A percentile compares a stretch with the other conserved stretches of the same genome.
Evolutionary conservation across 2,888 invertebrate genomes (phyloP).

Genomic region (Tenthredo scrophulariae): DNA sequence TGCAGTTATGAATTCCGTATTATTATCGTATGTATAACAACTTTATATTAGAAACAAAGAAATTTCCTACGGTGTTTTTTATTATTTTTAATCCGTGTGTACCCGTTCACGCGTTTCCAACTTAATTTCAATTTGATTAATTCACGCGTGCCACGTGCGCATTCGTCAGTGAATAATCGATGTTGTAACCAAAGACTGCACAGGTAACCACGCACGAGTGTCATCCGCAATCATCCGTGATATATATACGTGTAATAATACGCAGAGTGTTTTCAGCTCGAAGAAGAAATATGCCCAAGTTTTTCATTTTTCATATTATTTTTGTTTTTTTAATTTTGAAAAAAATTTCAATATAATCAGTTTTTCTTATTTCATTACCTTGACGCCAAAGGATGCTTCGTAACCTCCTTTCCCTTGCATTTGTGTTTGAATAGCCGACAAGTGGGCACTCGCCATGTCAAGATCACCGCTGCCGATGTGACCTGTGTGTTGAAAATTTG

Average conservation of each 20-base stretch:
- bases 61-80: not conserved
- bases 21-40: not conserved
- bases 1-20: not conserved
- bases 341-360: not conserved
- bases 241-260: not conserved
- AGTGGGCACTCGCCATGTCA: conserved; percentile 89
- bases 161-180: conserved; percentile 23
- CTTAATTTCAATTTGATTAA: conserved; percentile 19
- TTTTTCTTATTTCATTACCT: conserved; percentile 76
- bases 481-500: conserved; percentile 96
- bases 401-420: conserved; percentile 98
- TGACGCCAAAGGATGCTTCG: conserved; percentile 85
- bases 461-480: conserved; percentile 95
- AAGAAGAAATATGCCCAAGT: not conserved
- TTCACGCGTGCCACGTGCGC: conserved; percentile 33
- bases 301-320: not conserved
- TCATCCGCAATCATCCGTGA: conserved; percentile 1
- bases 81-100: not conserved
- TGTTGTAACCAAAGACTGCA: conserved; percentile 14
- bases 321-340: not conserved
- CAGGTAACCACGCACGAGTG: conserved; percentile 30
- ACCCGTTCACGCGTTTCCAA: not conserved
- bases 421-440: conserved; percentile 93
- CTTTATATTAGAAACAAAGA: not conserved
- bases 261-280: not conserved